Base-by-base conservation (phyloP, 37 sponge, comb jelly and placozoan genomes). In the Lycopodina hypogea region DNA sequence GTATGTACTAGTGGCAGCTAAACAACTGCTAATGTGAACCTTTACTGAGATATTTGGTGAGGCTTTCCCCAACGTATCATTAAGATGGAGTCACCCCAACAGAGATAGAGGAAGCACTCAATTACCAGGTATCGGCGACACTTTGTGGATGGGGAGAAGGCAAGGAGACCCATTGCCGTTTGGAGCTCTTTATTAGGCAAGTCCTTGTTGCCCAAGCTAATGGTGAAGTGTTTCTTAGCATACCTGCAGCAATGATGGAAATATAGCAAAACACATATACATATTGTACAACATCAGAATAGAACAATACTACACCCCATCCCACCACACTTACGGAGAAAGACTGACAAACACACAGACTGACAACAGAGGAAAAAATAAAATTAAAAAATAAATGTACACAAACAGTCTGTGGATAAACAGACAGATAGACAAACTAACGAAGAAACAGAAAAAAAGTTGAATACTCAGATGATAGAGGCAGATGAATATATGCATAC, bases 161-260 rank as follows among this genome's bases (percentile, higher is more conserved):
- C 96, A 24, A 99, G 82, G 0, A 99, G 77, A 0, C 83, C 94
- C 97, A 99, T 93, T 22, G 93, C 92, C 11, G 74, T 71, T 48
- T 93, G 92, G n/a, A 95, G 68, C 34, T 91, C 86, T 56, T 68
- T 71, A 33, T 86, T 24, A 28, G 90, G 72, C 26, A 82, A 79
- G 8, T 87, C 87, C 4, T 60, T 65, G 23, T 6, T 56, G 29
- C 37, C 77, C 40, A 82, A 65, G 23, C 21, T 56, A 35, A 36
- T 77, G 56, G 85, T 77, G 37, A 96, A 88, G 48, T 93, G 74
- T 58, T 90, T 93, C 45, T 85, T 52, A 11, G 97, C 97, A 83
- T 96, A 94, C 58, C 95, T 95, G 40, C 56, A 45, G 36, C 32
- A 59, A 38, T 28, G 51, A 63, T 12, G 19, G 28, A 15, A 19